Percentiles rank a stretch among this genome's conserved stretches.
phyloP scores from a whole-genome alignment of 2,888 invertebrate species.

The Agrochola macilenta region DNA sequence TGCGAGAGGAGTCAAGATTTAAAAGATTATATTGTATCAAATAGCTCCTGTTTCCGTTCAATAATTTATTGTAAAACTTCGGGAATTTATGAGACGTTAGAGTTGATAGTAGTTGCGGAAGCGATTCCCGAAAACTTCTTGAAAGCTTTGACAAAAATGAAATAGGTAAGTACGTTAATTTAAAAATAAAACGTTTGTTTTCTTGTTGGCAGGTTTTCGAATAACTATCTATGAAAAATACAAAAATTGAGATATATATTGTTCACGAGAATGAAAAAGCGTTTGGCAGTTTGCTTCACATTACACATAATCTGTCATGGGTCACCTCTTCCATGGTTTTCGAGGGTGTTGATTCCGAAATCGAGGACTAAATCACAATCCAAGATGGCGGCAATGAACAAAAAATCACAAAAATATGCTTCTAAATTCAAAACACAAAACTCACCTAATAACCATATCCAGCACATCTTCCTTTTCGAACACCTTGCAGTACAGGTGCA shows the following conservation, averaged over 20 bases:
- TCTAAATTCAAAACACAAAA: slow-evolving; percentile 31
- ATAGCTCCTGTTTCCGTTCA: slow-evolving; percentile 27
- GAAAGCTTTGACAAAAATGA: not conserved
- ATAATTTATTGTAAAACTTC: slow-evolving; percentile 37
- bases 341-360: too few relatives aligned
- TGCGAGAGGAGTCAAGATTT: slow-evolving; percentile 35
- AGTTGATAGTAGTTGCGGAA: not conserved
- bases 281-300: not conserved
- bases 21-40: slow-evolving; percentile 27
- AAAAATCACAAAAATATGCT: not conserved
- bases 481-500: slow-evolving; percentile 96
- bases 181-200: too few relatives aligned
- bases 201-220: not conserved
- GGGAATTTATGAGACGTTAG: slow-evolving; percentile 23
- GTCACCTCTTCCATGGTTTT: too few relatives aligned
- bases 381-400: not conserved
- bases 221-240: too few relatives aligned
- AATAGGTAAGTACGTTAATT: not conserved
- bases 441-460: slow-evolving; percentile 95
- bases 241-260: not conserved
- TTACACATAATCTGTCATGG: too few relatives aligned
- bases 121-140: not conserved
- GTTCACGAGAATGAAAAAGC: not conserved
- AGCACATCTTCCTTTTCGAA: slow-evolving; percentile 95
- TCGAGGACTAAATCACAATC: not conserved